These are phyloP conservation scores for Eudemis profundana DNA, from an alignment of 2,888 invertebrate genomes.

Conservation along the genomic window DNA sequence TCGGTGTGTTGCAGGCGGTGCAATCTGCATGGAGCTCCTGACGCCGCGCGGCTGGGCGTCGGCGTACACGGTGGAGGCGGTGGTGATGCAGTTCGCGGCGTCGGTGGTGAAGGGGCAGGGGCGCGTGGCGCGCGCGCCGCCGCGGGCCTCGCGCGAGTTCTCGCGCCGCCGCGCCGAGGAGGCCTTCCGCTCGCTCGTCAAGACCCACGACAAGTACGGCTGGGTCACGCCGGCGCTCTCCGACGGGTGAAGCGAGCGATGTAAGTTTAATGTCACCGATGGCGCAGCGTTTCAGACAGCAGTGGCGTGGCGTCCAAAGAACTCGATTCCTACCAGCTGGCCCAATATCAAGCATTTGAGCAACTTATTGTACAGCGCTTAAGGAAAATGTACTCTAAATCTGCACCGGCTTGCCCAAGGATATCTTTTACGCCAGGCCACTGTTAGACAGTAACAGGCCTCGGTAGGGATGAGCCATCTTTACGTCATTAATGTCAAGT, in stretches of 20 bases:
- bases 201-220: constrained; percentile 96
- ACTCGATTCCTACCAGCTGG: no score
- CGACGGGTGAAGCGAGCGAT: constrained; percentile 88
- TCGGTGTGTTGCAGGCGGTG: constrained; percentile 84
- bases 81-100: constrained; percentile 95
- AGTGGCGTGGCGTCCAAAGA: no score
- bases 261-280: constrained; percentile 47
- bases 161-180: constrained; percentile 93
- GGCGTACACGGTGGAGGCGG: constrained; percentile 94
- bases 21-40: constrained; percentile 95
- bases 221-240: constrained; percentile 95
- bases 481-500: no score
- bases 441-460: no score
- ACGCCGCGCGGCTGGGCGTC: constrained; percentile 96
- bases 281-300: no score
- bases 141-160: constrained; percentile 92
- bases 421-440: no score
- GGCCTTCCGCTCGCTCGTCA: constrained; percentile 93
- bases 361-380: no score
- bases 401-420: no score
- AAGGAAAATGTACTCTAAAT: no score
- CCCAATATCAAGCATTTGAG: no score
- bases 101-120: constrained; percentile 95
- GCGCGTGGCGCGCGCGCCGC: constrained; percentile 91
- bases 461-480: no score